Conservation (phyloP, 2,888 invertebrate species). For the Antheraea yamamai region DNA sequence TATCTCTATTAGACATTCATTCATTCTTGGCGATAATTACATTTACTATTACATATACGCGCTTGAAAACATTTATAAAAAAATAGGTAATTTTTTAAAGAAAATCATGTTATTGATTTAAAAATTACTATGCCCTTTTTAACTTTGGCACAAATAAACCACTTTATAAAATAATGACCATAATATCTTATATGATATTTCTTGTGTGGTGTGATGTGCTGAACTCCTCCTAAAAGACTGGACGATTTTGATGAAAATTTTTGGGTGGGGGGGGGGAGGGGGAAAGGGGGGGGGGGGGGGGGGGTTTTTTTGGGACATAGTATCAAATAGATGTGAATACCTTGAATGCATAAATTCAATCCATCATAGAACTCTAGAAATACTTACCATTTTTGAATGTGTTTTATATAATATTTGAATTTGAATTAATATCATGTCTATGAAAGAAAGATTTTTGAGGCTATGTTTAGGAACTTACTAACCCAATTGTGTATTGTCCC, state of each 20-base stretch:
- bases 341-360: not conserved
- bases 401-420: not conserved
- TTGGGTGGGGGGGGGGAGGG: no score
- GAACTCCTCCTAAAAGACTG: no score
- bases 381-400: not conserved
- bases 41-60: not conserved
- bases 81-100: slow-evolving; percentile 14
- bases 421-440: not conserved
- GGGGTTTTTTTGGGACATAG: no score
- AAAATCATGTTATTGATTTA: not conserved
- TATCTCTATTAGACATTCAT: not conserved
- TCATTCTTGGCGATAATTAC: not conserved
- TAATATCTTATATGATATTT: no score
- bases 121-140: not conserved
- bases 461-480: no score
- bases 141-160: no score
- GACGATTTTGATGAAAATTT: no score
- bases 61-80: slow-evolving; percentile 5
- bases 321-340: not conserved
- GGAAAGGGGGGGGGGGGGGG: no score
- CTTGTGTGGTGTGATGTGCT: no score
- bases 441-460: not conserved
- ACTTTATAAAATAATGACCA: not conserved
- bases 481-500: no score
- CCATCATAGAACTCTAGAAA: not conserved